Evolutionary conservation across 2,113 vertebrate genomes (phyloP).

Genomic region (Etheostoma cragini): DNA sequence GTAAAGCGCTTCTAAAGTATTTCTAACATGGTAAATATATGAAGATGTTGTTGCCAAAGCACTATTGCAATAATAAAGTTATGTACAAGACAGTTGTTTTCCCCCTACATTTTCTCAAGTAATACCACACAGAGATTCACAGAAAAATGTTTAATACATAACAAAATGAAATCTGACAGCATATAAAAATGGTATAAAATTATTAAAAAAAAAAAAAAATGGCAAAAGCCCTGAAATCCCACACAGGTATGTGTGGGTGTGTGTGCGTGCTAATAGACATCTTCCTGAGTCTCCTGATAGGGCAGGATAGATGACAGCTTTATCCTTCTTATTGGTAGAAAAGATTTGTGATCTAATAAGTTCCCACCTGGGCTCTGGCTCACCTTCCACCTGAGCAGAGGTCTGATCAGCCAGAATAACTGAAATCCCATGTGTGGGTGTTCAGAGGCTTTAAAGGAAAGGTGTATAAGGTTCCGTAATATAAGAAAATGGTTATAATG

Average conservation of each 20-base stretch:
- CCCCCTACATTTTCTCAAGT: not conserved
- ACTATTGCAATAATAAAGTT: constrained; percentile 75
- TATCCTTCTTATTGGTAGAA: too few relatives aligned
- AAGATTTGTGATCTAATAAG: too few relatives aligned
- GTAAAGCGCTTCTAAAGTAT: constrained; percentile 16
- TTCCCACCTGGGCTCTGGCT: too few relatives aligned
- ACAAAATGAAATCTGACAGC: constrained; percentile 46
- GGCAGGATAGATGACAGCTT: too few relatives aligned
- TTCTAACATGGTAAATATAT: constrained; percentile 53
- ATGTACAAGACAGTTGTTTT: constrained; percentile 25
- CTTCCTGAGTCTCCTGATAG: too few relatives aligned
- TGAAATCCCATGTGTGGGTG: too few relatives aligned
- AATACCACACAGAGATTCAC: constrained; percentile 22
- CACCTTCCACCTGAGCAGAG: too few relatives aligned
- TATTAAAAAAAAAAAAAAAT: constrained; percentile 29
- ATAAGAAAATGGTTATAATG: constrained; percentile 31
- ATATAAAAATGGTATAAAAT: constrained; percentile 64
- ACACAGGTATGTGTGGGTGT: too few relatives aligned
- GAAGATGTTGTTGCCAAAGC: constrained; percentile 40
- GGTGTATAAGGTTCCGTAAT: constrained; percentile 21
- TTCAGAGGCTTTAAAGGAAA: constrained; percentile 28
- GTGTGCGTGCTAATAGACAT: too few relatives aligned
- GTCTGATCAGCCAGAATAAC: too few relatives aligned
- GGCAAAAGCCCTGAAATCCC: not conserved
- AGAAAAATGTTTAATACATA: constrained; percentile 53